phyloP scores from a whole-genome alignment of 2,888 invertebrate genomes.

The Machimus rusticus region DNA sequence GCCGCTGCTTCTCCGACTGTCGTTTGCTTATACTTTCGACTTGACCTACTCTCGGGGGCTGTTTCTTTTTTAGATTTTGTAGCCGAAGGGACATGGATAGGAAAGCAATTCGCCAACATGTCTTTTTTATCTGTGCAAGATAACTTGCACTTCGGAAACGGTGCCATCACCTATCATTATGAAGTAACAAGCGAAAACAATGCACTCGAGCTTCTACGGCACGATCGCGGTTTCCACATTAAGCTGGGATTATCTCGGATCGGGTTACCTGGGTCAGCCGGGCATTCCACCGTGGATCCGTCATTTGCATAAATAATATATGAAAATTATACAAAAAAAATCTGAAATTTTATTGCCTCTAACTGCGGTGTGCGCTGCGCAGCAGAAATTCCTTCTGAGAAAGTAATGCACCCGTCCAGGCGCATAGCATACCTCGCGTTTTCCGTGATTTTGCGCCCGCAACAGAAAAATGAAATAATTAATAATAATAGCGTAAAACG shows the following conservation, averaged over 20 bases:
- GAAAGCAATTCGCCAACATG: neutral
- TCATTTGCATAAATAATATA: conserved; percentile 19
- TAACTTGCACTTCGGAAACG: neutral
- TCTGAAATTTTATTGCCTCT: neutral
- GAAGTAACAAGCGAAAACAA: conserved; percentile 30
- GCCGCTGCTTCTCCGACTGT: neutral
- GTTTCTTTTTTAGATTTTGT: neutral
- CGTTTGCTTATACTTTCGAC: conserved; percentile 43
- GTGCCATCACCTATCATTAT: conserved; percentile 2
- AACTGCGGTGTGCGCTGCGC: neutral
- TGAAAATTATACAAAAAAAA: neutral
- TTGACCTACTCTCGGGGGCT: conserved; percentile 42
- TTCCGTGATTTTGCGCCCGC: conserved; percentile 7
- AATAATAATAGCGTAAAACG: neutral
- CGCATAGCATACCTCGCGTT: neutral
- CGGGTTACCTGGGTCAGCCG: neutral
- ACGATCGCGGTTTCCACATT: neutral
- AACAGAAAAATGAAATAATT: neutral
- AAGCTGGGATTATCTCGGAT: neutral
- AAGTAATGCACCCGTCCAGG: conserved; percentile 15
- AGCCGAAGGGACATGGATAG: neutral
- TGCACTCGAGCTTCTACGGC: neutral
- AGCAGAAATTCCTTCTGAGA: conserved; percentile 29
- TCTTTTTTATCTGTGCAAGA: neutral
- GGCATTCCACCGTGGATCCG: neutral